Evolutionary conservation across 2,797 vertebrate genomes (phyloP), one percentile per base, ranked within the genome.

Genomic region (Pangasius djambal): DNA sequence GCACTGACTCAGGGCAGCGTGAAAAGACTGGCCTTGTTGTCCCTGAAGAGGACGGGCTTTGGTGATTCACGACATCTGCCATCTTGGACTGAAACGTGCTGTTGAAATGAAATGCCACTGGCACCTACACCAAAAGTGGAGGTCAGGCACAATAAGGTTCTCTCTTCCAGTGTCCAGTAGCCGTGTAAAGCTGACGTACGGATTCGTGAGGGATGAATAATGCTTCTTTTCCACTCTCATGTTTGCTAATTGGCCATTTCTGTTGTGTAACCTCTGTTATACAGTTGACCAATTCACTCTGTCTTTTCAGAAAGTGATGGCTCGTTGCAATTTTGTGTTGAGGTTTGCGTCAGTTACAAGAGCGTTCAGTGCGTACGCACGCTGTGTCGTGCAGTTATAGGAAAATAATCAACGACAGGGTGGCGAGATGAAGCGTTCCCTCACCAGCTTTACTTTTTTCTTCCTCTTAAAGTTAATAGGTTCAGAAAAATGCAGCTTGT

Each of bases 111-210:
- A 91, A 90, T 92, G 88, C 87, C 87, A 89, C 25, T 81, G 77
- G 91, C 90, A 92, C 92, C 92, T 91, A 92, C 92, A 92, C 89
- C 57, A 88, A 72, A 82, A 88, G 85, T 91, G 89, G 89, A 78
- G 82, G 69, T 89, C 83, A 90, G 74, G 77, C 83, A 92, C 91
- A 92, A 92, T 89, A 79, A 89, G 59, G 34, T 88, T 75, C 81
- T 90, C 86, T 90, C 88, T 89, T 90, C 86, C 55, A 74, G 75
- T 25, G 2, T 59, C 79, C 57, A 44, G 72, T 70, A 40, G 22
- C 20, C 70, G 69, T 44, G 87, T 50, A 44, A 79, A 72, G 44
- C 20, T 25, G 18, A 59, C 7, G 34, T 61, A 75, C 6, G 25
- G 28, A 63, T 67, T 87, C 31, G 83, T 22, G 48, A 83, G 65